Conservation (phyloP, 35 echinoderm and acorn worm species). For the Stichopus chloronotus region DNA sequence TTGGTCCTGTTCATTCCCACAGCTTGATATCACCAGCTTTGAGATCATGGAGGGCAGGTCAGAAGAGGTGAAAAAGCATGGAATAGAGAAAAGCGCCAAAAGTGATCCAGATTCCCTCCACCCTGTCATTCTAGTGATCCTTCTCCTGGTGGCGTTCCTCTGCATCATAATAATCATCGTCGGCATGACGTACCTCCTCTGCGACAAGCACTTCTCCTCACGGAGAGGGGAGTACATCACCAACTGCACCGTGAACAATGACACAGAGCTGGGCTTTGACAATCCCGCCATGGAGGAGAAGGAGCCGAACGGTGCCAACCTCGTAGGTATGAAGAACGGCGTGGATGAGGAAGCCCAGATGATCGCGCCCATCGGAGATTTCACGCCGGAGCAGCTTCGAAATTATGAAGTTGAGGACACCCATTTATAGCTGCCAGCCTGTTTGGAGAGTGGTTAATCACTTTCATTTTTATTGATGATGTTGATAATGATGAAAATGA, state of each 20-base stretch:
- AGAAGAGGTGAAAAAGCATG: background rate
- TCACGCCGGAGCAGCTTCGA: constrained; percentile 30
- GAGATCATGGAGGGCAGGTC: background rate
- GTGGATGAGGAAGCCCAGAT: background rate
- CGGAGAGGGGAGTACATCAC: constrained; percentile 56
- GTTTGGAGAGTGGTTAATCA: background rate
- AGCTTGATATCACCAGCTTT: background rate
- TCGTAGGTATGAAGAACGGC: background rate
- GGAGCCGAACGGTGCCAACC: constrained; percentile 42
- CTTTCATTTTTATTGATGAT: background rate
- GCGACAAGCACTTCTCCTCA: constrained; percentile 35
- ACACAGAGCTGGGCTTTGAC: constrained; percentile 23
- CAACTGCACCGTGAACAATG: background rate
- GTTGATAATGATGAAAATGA: too few species aligned
- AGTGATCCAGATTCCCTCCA: background rate
- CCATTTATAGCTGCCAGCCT: constrained; percentile 25
- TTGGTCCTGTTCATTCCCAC: too few species aligned
- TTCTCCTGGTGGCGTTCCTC: constrained; percentile 40
- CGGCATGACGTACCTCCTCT: constrained; percentile 61
- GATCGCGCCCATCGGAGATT: constrained; percentile 25
- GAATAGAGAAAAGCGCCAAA: background rate
- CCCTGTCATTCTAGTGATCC: constrained; percentile 35
- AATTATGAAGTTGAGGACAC: constrained; percentile 56
- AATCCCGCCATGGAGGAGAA: constrained; percentile 56
- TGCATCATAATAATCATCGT: constrained; percentile 57